These are phyloP conservation scores for Hydrolagus colliei DNA, from an alignment of 2,797 vertebrate species.

Conservation along the genomic window DNA sequence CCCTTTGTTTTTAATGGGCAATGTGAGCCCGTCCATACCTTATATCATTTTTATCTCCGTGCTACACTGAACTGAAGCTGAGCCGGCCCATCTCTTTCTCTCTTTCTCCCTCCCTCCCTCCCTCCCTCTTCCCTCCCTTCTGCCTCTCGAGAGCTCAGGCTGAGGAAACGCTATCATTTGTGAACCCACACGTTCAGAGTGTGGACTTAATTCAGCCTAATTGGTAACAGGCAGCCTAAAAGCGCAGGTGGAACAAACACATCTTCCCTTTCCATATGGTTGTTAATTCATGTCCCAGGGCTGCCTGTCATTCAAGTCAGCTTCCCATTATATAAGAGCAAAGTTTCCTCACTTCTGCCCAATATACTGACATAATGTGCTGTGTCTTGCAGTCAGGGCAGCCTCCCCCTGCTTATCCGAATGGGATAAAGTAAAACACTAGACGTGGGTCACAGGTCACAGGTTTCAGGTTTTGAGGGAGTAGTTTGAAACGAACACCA, in stretches of 20 bases:
- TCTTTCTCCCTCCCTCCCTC: background rate
- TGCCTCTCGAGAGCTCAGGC: background rate
- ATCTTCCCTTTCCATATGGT: background rate
- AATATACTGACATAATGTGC: background rate
- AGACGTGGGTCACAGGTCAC: no score
- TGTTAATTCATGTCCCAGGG: slow-evolving; percentile 21
- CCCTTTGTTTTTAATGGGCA: background rate
- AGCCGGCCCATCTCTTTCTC: no score
- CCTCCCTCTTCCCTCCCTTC: background rate
- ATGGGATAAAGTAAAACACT: no score
- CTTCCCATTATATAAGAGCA: background rate
- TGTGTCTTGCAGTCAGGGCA: background rate
- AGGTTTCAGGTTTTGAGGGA: no score
- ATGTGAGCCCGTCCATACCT: no score
- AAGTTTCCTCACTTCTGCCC: no score
- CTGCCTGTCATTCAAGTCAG: background rate
- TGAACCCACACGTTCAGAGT: background rate
- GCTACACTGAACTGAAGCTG: no score
- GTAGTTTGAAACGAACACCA: no score
- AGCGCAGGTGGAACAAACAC: background rate
- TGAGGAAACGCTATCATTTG: background rate
- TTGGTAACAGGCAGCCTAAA: background rate
- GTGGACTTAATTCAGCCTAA: background rate
- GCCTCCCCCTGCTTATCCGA: background rate
- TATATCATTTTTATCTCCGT: no score